Base-by-base conservation (phyloP, 2,113 vertebrate genomes). In the Rostratula benghalensis region DNA sequence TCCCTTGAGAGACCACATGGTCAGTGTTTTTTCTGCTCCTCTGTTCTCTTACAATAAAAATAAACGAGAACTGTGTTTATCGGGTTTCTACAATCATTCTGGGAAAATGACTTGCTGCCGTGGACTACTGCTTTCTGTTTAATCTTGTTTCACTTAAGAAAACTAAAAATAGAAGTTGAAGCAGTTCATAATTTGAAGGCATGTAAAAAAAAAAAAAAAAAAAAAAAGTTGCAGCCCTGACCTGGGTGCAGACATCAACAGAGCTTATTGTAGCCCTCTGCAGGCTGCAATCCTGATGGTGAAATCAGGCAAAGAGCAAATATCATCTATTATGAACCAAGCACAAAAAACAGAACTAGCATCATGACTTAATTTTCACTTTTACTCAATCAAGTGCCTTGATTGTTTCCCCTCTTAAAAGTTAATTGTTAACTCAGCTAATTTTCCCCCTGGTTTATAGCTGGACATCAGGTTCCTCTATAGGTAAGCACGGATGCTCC, bases 91-190 rank as follows among this genome's bases (percentile, higher is more conserved):
- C 65, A 83, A 86, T 65, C 74, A 82, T 83, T 91, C 86, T 84
- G 79, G 60, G 85, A 95, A 92, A 94, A 91, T 48, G 28, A 86
- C 59, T 94, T 64, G 81, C 83, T 91, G 54, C 63, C 7, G 21
- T 4, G 10, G 85, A 90, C 83, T 79, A n/a, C 43, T 64, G 78
- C 90, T 96, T 90, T 95, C 70, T 35, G 57, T 93, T 76, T 91
- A 83, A 93, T 93, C 86, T 93, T 17, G 6, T 94, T 97, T 96
- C 94, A 91, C 80, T 91, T 86, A 67, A 31, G 15, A 84, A 35
- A 93, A 92, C 81, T 96, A 97, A 97, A 97, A 97, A 97, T 78
- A 97, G 87, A 88, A 90, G 65, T 33, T 45, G 71, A 81, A 89
- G 65, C 57, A 77, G 75, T 89, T 95, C 50, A 7, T 37, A 73